Evolutionary conservation across 1,140 invertebrate species (phyloP).

Genomic region (Papilio polytes): DNA sequence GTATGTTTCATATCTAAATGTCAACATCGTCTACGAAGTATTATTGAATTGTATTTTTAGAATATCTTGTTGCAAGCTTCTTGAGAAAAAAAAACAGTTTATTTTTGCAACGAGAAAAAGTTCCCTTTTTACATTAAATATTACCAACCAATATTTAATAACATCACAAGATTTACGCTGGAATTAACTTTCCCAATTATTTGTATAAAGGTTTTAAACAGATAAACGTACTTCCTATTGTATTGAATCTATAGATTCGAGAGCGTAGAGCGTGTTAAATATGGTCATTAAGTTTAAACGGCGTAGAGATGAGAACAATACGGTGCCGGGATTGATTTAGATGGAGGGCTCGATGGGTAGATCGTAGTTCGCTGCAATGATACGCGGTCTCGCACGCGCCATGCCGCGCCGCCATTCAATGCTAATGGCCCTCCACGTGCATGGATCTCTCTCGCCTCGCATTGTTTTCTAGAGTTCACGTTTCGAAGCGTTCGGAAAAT

Average conservation of each 20-base stretch:
- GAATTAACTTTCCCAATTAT: neutral
- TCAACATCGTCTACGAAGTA: neutral
- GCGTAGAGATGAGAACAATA: constrained; percentile 68
- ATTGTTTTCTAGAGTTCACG: constrained; percentile 54
- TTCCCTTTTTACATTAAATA: neutral
- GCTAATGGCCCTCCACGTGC: constrained; percentile 75
- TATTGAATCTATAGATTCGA: neutral
- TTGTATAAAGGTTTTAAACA: neutral
- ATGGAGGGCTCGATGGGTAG: constrained; percentile 63
- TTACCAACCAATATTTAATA: neutral
- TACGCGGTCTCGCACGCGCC: constrained; percentile 67
- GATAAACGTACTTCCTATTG: neutral
- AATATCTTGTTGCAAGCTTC: neutral
- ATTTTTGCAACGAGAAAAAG: neutral
- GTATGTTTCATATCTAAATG: neutral
- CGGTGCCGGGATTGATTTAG: constrained; percentile 63
- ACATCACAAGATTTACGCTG: neutral
- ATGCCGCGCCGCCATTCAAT: constrained; percentile 76
- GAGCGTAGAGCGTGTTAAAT: constrained; percentile 58
- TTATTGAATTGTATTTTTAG: neutral
- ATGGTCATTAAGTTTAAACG: constrained; percentile 70
- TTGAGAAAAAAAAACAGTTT: neutral
- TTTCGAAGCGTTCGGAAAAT: constrained; percentile 26
- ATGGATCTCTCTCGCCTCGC: constrained; percentile 67
- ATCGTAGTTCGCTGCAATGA: constrained; percentile 62